Conservation (phyloP, 64 coral and sea anemone genomes). For the Montipora foliosa region DNA sequence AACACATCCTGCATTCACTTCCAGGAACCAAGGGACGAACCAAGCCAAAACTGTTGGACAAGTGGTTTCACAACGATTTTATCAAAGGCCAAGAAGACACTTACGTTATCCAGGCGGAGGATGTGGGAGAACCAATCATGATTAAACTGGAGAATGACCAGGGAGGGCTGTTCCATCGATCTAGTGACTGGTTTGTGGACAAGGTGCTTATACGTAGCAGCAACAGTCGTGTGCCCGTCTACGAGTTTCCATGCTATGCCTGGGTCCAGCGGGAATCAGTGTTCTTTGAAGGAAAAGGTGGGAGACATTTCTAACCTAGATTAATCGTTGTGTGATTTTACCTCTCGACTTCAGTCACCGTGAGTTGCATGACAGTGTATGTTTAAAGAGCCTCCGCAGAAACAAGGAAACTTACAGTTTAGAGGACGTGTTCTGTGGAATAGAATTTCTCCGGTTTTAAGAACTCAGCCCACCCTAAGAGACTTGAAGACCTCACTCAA, state of each 20-base stretch:
- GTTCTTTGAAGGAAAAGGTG: slow-evolving; percentile 73
- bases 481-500: too few species aligned
- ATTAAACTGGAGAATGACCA: slow-evolving; percentile 68
- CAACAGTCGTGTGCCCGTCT: neutral
- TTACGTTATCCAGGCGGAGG: slow-evolving; percentile 34
- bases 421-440: too few species aligned
- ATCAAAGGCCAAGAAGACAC: slow-evolving; percentile 45
- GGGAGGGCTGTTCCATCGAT: slow-evolving; percentile 26
- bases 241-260: slow-evolving; percentile 65
- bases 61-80: slow-evolving; percentile 47
- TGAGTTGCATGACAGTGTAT: neutral
- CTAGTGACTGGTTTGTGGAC: slow-evolving; percentile 75
- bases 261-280: slow-evolving; percentile 66
- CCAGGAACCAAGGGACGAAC: slow-evolving; percentile 69
- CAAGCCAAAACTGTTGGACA: slow-evolving; percentile 5
- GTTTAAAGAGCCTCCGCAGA: neutral
- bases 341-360: neutral
- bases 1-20: neutral
- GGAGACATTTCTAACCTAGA: neutral
- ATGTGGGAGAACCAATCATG: slow-evolving; percentile 66
- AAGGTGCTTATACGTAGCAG: slow-evolving; percentile 28
- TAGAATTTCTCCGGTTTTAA: too few species aligned
- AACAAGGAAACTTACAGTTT: too few species aligned
- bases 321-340: neutral
- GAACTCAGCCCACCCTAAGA: too few species aligned